A percentile compares a stretch with the other conserved stretches of the same genome.
Evolutionary conservation across 2,113 vertebrate species (phyloP).

Genomic region (Galeopterus variegatus): DNA sequence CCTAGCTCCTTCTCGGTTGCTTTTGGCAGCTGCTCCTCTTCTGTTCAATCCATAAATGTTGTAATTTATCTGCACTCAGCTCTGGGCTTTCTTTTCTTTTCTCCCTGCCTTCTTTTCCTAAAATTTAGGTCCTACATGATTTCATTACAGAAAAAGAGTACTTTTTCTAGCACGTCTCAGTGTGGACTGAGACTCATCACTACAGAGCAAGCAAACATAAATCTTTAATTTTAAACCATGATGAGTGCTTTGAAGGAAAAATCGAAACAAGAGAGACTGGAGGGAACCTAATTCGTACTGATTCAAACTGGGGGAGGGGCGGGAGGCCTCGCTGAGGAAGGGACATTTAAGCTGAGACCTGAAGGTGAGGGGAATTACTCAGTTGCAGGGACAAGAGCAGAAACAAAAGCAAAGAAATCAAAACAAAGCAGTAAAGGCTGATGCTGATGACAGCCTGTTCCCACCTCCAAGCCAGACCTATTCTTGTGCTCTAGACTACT

Average conservation of each 20-base stretch:
- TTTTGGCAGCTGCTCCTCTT: neutral
- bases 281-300: neutral
- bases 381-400: neutral
- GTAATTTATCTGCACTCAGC: neutral
- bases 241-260: slow-evolving; percentile 13
- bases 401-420: neutral
- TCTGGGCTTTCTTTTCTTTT: neutral
- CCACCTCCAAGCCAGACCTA: neutral
- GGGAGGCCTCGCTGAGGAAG: neutral
- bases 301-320: neutral
- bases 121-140: neutral
- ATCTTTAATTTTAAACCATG: slow-evolving; percentile 50
- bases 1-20: neutral
- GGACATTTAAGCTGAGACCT: neutral
- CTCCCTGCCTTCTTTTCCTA: neutral
- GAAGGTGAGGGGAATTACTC: neutral
- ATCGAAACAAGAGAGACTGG: neutral
- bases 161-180: neutral
- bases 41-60: neutral
- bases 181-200: neutral
- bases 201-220: slow-evolving; percentile 32
- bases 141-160: slow-evolving; percentile 46
- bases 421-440: neutral
- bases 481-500: neutral
- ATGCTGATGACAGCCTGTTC: neutral